Base-by-base conservation (phyloP, 2,113 vertebrate species). In the Probosciger aterrimus region DNA sequence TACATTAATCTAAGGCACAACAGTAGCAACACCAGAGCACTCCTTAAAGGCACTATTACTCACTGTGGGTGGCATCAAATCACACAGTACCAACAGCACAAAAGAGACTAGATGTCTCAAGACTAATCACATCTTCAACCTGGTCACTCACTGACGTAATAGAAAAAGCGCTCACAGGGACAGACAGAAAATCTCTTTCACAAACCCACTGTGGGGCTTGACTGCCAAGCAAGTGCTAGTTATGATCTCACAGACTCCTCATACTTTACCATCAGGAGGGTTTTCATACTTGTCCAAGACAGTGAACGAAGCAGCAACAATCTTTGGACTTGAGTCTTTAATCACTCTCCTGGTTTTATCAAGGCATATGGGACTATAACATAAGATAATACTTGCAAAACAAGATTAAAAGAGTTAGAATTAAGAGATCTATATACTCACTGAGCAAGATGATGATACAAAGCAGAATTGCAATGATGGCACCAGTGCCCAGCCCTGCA, bases 361-460 rank as follows among this genome's bases (percentile, higher is more conserved):
- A 90, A 43, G 24, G 23, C 31, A 88, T 16, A 12, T 2, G 17
- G 14, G 8, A 84, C 22, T 55, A 50, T 35, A 85, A 53, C 0
- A 0, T 13, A 80, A 59, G 17, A 70, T 0, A 6, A 23, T 28
- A 65, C 11, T 41, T 57, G 44, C 4, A 49, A 64, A 79, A 64
- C 11, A 31, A 59, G 41, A 69, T 19, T 8, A 46, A 5, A 70
- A 37, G 24, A 67, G 20, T 14, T 10, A 81, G 25, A 27, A 65
- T 39, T 28, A 57, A 88, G 44, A 95, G 33, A 53, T n/a, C 11
- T 8, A 57, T 79, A 19, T 93, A 99, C 99, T 99, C 96, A 99
- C 99, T 98, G 82, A 99, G 99, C 94, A 99, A 98, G 96, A 99
- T 99, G 98, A 99, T 99, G 97, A 99, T 99, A 91, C 99, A 99